Evolutionary conservation across 1,140 invertebrate species (phyloP), one percentile per base, ranked within the genome.

Genomic region (Scaptomyza pallida): DNA sequence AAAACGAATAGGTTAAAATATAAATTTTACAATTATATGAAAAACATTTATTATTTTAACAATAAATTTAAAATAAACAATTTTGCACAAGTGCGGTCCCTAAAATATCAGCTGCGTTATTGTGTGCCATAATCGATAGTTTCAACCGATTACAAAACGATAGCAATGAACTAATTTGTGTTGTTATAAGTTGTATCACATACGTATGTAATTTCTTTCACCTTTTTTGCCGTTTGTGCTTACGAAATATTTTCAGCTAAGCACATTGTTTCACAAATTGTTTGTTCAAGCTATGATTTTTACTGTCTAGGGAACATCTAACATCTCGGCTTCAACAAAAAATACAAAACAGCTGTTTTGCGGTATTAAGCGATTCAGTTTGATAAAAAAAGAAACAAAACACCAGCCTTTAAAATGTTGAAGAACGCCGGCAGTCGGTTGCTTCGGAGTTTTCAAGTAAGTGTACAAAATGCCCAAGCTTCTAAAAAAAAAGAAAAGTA

Each of bases 211-310:
- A 21, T 54, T 54, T 40, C n/a, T 2, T 40, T 40, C 33, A n/a
- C n/a, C n/a, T 21, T 35, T 5, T 55, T 16, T 55, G 26, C n/a
- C 26, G 35, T 64, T 56, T 45, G 57, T 68, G 55, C 48, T 72
- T 68, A 72, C 45, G 55, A 68, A 68, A 68, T 47, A 55, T 26
- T 45, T 40, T 16, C 1, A 67, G 43, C 64, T 30, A 10, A 61
- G 17, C 35, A 63, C 37, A 33, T 17, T 17, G 33, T 61, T 23
- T 55, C 21, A 41, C 5, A 60, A 61, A 48, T 47, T 52, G 37
- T 10, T 71, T 67, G 33, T 48, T 67, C 37, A 35, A 54, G 70
- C 70, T 41, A 72, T 72, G 70, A 61, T 72, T 72, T 55, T 33
- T 48, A 19, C 48, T 68, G 64, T 48, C 54, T 72, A 72, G 63